A percentile compares a stretch with the other conserved stretches of the same genome.
phyloP scores from a whole-genome alignment of 2,797 vertebrate species.

The Ciconia nigra region DNA sequence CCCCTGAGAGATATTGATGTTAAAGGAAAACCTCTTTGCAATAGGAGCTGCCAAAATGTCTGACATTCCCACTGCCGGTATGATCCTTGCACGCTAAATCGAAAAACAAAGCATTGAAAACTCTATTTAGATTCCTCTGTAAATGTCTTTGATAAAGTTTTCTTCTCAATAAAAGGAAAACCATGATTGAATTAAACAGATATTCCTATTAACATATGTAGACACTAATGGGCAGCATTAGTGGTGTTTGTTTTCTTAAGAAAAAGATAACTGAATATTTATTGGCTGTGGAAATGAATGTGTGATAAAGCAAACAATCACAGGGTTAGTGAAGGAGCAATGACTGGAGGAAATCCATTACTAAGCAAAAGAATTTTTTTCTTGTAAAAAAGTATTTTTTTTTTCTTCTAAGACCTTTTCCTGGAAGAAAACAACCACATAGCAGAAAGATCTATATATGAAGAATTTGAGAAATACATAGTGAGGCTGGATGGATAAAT shows the following conservation, averaged over 20 bases:
- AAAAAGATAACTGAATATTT: background rate
- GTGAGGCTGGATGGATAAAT: slow-evolving; percentile 18
- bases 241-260: background rate
- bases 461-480: background rate
- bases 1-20: background rate
- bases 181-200: background rate
- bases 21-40: background rate
- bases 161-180: background rate
- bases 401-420: background rate
- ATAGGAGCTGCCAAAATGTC: background rate
- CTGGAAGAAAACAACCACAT: background rate
- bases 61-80: background rate
- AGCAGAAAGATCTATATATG: background rate
- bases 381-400: background rate
- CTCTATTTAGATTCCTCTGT: background rate
- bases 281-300: background rate
- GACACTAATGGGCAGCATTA: background rate
- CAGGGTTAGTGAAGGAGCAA: background rate
- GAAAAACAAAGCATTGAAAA: background rate
- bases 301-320: slow-evolving; percentile 4
- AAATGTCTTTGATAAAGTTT: background rate
- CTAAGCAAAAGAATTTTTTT: background rate
- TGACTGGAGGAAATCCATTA: background rate
- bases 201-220: background rate
- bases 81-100: background rate